phyloP scores from a whole-genome alignment of 2,888 invertebrate genomes.

The Alloscopus bannaensis region DNA sequence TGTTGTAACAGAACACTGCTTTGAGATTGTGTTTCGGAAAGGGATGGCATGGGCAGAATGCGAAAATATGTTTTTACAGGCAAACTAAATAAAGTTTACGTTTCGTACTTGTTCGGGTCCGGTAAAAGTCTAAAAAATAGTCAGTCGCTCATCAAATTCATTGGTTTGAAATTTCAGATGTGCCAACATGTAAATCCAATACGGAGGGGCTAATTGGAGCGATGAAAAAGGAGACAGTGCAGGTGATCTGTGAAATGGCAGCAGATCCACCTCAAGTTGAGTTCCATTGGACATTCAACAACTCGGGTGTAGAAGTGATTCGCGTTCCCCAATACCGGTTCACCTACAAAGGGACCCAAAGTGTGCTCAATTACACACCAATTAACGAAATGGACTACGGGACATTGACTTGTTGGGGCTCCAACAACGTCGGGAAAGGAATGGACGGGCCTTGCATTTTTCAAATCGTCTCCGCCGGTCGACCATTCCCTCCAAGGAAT shows the following conservation, averaged over 20 bases:
- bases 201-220: constrained; percentile 82
- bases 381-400: constrained; percentile 89
- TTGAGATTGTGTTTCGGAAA: no score
- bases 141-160: no score
- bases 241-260: constrained; percentile 89
- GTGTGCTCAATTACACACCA: constrained; percentile 89
- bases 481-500: constrained; percentile 91
- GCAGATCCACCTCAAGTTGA: constrained; percentile 84
- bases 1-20: no score
- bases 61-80: no score
- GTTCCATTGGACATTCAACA: constrained; percentile 95
- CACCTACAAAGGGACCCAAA: constrained; percentile 82
- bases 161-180: constrained; percentile 80
- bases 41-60: no score
- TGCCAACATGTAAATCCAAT: constrained; percentile 79
- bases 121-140: no score
- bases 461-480: constrained; percentile 80
- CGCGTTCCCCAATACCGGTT: constrained; percentile 76
- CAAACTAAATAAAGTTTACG: no score
- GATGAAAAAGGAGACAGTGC: constrained; percentile 91
- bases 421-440: constrained; percentile 85
- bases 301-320: constrained; percentile 85
- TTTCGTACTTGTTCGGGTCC: no score
- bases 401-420: constrained; percentile 90
- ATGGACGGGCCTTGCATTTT: constrained; percentile 57